Conservation (phyloP, 2,797 vertebrate genomes). For the Dendrocincla fuliginosa region DNA sequence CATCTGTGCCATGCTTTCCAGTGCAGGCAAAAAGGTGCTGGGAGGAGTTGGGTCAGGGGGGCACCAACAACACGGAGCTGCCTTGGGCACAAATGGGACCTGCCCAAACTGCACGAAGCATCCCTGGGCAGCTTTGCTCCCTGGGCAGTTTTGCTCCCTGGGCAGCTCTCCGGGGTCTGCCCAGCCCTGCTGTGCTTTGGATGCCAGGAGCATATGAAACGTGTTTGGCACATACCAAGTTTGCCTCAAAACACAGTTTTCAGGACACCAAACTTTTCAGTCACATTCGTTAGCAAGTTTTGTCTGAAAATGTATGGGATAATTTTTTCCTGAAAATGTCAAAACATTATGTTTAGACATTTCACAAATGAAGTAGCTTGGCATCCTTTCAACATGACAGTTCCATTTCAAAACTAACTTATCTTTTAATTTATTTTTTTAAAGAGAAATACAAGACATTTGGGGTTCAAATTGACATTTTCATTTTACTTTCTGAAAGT, state of each 20-base stretch:
- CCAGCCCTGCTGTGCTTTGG: fast-evolving
- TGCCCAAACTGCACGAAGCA: neutral
- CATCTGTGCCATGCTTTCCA: neutral
- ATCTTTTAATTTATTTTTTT: neutral
- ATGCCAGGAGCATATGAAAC: neutral
- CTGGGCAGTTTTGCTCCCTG: neutral
- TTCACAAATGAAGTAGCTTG: constrained; percentile 26
- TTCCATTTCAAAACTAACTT: constrained; percentile 9
- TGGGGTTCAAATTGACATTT: neutral
- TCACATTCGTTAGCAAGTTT: neutral
- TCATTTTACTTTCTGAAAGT: neutral
- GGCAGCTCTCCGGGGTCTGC: neutral
- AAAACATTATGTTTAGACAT: constrained; percentile 57
- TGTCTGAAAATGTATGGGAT: constrained; percentile 20
- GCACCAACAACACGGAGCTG: neutral
- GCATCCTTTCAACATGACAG: constrained; percentile 19
- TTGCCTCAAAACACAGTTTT: neutral
- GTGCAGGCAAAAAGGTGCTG: neutral
- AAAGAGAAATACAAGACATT: neutral
- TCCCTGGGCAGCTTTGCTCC: neutral
- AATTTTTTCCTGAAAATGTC: constrained; percentile 12
- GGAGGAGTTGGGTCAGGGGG: fast-evolving
- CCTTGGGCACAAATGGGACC: neutral
- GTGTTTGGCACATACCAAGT: neutral
- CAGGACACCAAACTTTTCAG: neutral